phyloP scores from a whole-genome alignment of 2,113 vertebrate species.

The Indicator maculatus region DNA sequence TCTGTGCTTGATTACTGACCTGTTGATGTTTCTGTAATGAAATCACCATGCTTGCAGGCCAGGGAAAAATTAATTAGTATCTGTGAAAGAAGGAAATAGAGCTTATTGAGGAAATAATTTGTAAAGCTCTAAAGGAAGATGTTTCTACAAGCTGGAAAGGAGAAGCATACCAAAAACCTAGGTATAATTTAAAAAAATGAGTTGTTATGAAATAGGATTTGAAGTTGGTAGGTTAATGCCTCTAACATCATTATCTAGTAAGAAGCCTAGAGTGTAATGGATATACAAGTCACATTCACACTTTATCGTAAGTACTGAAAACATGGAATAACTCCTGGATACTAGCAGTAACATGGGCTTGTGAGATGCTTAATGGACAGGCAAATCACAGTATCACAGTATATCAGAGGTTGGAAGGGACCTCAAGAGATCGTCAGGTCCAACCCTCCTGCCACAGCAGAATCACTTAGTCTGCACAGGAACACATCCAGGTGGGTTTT shows the following conservation, averaged over 20 bases:
- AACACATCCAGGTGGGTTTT: too few species aligned
- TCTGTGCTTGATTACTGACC: background rate
- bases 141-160: background rate
- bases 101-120: background rate
- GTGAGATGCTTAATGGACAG: background rate
- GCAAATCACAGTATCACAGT: background rate
- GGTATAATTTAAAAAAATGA: background rate
- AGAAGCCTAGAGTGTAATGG: background rate
- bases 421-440: too few species aligned
- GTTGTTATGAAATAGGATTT: background rate
- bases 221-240: background rate
- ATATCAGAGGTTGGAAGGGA: too few species aligned
- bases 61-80: slow-evolving; percentile 39
- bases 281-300: background rate
- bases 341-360: background rate
- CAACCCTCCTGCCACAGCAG: too few species aligned
- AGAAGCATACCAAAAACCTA: background rate
- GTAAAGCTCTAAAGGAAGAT: background rate
- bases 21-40: background rate
- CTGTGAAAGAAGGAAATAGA: background rate
- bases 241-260: background rate
- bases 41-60: background rate
- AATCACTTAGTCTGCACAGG: too few species aligned
- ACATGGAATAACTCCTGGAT: background rate
- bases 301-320: background rate